These are phyloP conservation scores for Orycteropus afer DNA, from an alignment of 2,113 vertebrate species.

Conservation along the genomic window DNA sequence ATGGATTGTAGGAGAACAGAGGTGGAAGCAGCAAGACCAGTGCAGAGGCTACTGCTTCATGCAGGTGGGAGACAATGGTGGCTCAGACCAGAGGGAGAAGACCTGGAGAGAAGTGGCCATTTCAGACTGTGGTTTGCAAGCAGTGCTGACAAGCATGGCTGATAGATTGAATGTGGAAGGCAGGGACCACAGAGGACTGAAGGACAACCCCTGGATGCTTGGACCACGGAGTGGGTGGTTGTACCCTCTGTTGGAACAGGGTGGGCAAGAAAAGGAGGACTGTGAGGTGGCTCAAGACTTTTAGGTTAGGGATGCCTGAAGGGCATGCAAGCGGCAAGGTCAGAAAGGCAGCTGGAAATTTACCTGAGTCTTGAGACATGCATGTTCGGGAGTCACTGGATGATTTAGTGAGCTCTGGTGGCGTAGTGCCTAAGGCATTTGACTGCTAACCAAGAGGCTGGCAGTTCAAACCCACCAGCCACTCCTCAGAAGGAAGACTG, in stretches of 20 bases:
- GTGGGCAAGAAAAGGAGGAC: neutral
- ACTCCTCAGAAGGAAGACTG: too few species aligned
- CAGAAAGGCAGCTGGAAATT: neutral
- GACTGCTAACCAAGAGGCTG: too few species aligned
- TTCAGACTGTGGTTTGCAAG: neutral
- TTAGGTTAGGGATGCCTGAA: neutral
- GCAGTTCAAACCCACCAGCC: too few species aligned
- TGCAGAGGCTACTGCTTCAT: fast-evolving
- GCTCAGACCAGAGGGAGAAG: neutral
- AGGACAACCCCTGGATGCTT: neutral
- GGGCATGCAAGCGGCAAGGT: neutral
- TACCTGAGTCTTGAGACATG: neutral
- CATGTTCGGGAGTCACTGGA: neutral
- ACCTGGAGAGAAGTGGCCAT: neutral
- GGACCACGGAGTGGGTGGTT: neutral
- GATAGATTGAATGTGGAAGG: neutral
- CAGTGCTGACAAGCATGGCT: neutral
- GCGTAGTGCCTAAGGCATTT: too few species aligned
- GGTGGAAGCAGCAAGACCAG: neutral
- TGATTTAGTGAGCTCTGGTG: too few species aligned
- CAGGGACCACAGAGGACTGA: too few species aligned
- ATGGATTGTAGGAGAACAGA: neutral
- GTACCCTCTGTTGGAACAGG: neutral
- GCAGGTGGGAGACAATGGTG: too few species aligned
- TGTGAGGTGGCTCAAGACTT: neutral